phyloP scores from a whole-genome alignment of 2,113 vertebrate genomes.

The Anseranas semipalmata region DNA sequence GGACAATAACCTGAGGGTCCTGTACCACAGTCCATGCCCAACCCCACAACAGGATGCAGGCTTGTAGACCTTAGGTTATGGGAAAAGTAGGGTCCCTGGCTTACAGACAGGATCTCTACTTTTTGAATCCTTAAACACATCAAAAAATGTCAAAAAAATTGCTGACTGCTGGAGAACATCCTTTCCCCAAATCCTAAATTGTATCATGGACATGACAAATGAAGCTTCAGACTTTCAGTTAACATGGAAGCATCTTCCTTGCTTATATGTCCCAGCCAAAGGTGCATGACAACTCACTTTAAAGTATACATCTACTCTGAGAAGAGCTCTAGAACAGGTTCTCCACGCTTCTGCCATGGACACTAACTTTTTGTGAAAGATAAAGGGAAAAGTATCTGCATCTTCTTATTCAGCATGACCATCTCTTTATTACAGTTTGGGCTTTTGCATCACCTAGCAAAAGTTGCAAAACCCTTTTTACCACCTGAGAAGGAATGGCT shows the following conservation, averaged over 20 bases:
- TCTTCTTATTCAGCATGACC: neutral
- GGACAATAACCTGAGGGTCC: neutral
- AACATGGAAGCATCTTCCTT: neutral
- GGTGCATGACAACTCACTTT: neutral
- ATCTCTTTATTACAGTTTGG: neutral
- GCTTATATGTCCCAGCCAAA: neutral
- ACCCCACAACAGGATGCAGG: neutral
- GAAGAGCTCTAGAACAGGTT: neutral
- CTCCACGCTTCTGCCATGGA: neutral
- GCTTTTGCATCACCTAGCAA: neutral
- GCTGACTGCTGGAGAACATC: neutral
- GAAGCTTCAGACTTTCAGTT: neutral
- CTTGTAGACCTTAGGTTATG: neutral
- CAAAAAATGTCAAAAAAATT: neutral
- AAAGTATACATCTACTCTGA: neutral
- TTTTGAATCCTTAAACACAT: neutral
- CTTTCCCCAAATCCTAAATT: neutral
- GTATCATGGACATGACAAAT: neutral
- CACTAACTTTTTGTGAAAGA: neutral
- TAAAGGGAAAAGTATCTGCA: neutral
- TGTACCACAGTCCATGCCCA: neutral
- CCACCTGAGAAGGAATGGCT: neutral
- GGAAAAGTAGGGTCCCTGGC: neutral
- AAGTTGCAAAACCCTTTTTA: neutral
- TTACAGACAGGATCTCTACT: neutral